Conservation (phyloP, 2,888 invertebrate species). For the Xanthorhoe designata region DNA sequence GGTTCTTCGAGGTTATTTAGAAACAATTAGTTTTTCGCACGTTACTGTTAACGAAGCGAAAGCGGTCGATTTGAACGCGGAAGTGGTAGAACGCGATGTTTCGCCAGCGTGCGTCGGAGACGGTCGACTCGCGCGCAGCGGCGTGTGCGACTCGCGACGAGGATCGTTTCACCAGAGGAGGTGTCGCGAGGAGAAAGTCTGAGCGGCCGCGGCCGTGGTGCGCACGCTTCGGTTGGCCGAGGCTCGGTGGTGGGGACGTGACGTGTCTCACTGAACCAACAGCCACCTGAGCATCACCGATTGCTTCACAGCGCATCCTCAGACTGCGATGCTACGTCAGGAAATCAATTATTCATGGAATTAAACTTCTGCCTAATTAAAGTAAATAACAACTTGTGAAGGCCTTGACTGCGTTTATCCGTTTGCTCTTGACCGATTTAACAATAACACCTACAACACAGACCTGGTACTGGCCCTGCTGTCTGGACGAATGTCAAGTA, state of each 20-base stretch:
- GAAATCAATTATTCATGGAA: constrained; percentile 36
- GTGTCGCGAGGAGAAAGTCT: constrained; percentile 85
- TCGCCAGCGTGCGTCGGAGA: constrained; percentile 59
- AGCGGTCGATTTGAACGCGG: constrained; percentile 70
- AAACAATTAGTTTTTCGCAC: constrained; percentile 65
- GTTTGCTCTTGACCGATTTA: constrained; percentile 36
- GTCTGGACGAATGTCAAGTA: not conserved
- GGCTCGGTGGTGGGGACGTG: constrained; percentile 69
- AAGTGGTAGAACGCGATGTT: constrained; percentile 54
- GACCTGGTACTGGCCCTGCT: not conserved
- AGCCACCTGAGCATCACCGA: constrained; percentile 59
- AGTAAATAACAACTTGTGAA: constrained; percentile 20
- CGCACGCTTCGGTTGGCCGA: constrained; percentile 73
- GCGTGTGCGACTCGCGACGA: constrained; percentile 70
- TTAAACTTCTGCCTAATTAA: constrained; percentile 28
- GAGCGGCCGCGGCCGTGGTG: constrained; percentile 77
- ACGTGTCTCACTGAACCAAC: constrained; percentile 69
- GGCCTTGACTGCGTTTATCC: constrained; percentile 25
- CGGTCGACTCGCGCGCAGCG: constrained; percentile 77
- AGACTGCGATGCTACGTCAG: constrained; percentile 24
- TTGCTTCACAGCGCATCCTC: constrained; percentile 43
- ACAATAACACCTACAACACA: constrained; percentile 6
- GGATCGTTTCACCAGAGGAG: constrained; percentile 73
- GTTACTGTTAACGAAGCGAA: constrained; percentile 78
- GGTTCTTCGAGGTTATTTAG: constrained; percentile 52